Evolutionary conservation across 1,140 invertebrate species (phyloP).

Genomic region (Bacillus rossius): DNA sequence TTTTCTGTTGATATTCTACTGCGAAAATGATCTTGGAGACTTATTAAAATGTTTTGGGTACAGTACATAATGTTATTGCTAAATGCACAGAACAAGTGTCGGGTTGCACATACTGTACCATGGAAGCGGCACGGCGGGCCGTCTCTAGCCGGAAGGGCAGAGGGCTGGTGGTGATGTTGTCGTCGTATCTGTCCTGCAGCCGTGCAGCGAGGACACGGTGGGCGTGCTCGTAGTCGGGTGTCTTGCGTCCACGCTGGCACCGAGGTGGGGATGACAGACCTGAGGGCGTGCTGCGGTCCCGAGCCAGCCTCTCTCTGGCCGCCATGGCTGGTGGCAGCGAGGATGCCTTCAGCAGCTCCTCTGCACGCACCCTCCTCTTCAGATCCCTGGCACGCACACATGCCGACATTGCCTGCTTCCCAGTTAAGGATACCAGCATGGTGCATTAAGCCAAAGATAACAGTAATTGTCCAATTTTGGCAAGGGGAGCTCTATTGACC

Average conservation of each 20-base stretch:
- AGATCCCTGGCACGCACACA: constrained; percentile 44
- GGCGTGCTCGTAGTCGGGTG: constrained; percentile 17
- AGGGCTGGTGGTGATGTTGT: constrained; percentile 49
- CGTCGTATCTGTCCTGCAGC: constrained; percentile 30
- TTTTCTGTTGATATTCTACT: too few species aligned
- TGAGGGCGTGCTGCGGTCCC: background rate
- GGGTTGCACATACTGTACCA: background rate
- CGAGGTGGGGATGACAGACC: constrained; percentile 19
- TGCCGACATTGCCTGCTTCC: background rate
- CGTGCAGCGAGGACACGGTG: constrained; percentile 35
- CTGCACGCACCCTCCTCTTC: constrained; percentile 58
- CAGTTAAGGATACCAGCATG: background rate
- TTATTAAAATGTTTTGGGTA: too few species aligned
- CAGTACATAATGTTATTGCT: too few species aligned
- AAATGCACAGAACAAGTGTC: too few species aligned
- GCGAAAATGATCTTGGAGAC: too few species aligned
- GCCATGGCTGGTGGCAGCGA: constrained; percentile 64
- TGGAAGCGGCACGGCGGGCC: constrained; percentile 19
- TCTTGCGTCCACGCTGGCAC: constrained; percentile 37
- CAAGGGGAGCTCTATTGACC: too few species aligned
- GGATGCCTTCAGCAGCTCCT: constrained; percentile 58
- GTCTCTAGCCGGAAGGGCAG: constrained; percentile 46
- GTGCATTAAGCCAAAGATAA: background rate
- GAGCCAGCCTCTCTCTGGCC: constrained; percentile 47
- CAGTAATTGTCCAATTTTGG: too few species aligned